Evolutionary conservation across 2,113 vertebrate genomes (phyloP), one percentile per base, ranked within the genome.

Genomic region (Macrotus californicus): DNA sequence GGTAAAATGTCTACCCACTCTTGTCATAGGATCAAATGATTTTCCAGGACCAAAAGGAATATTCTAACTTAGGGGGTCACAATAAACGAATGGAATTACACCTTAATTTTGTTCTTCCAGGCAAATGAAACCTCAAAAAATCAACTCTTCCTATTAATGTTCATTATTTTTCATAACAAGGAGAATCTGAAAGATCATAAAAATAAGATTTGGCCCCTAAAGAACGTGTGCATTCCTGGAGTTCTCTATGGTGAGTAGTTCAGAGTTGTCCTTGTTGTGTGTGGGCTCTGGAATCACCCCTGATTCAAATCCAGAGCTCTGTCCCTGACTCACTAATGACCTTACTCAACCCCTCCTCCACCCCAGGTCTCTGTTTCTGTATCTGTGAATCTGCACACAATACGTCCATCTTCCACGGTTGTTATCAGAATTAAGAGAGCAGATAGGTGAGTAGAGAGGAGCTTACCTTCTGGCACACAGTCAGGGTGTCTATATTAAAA

Each of bases 21-120:
- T 86, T 88, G 29, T 92, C 77, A 39, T 48, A 54, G 77, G 77
- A 52, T 22, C 61, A 83, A 95, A 85, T 92, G 82, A 56, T 87
- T 88, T 90, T 91, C 50, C 36, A 29, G 46, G 69, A 92, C 80
- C 76, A 73, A 84, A 93, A 93, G 81, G 41, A 59, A 39, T 73
- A 50, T 87, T 77, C 75, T 76, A 82, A 77, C 64, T 79, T 90
- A 83, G 64, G 36, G 29, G 36, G 86, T 54, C 69, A 83, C 59
- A 75, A 82, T 94, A 93, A 96, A 92, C 12, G 50, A 87, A 93
- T 48, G 69, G 72, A 69, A 52, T 83, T 61, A 41, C 14, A 12
- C 39, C 56, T 88, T 88, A 29, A 59, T 90, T 77, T 83, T 50
- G 67, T 93, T 81, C 54, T 83, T 95, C 41, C 11, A 70, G 61